A percentile compares a stretch with the other conserved stretches of the same genome.
Conservation (phyloP, 1,140 invertebrate genomes). For the Diprion similis region DNA sequence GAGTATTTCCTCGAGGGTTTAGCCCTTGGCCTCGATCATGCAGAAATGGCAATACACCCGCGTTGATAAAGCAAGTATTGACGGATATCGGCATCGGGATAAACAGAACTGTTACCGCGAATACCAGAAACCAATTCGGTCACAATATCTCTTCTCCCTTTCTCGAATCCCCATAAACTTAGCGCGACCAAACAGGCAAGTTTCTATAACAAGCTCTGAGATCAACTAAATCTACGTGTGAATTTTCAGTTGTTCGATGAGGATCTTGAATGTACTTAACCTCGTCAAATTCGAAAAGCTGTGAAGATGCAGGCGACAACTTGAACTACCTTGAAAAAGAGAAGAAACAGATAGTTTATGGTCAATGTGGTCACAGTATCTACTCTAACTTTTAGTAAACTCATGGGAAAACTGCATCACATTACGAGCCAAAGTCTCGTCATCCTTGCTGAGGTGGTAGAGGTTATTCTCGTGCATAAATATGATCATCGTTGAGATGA, state of each 20-base stretch:
- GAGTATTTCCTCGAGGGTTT: conserved; percentile 68
- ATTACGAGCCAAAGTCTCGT: conserved; percentile 54
- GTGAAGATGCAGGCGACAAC: conserved; percentile 72
- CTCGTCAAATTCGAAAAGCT: conserved; percentile 70
- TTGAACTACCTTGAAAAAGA: conserved; percentile 72
- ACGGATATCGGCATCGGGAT: conserved; percentile 70
- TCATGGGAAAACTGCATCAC: conserved; percentile 58
- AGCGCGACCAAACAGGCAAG: conserved; percentile 69
- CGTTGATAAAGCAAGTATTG: conserved; percentile 66
- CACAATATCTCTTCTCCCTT: conserved; percentile 21
- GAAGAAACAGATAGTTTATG: no score
- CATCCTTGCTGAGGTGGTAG: conserved; percentile 40
- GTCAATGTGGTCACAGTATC: background rate
- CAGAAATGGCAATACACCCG: conserved; percentile 68
- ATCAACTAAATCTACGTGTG: conserved; percentile 75
- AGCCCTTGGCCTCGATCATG: conserved; percentile 74
- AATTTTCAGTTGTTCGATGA: no score
- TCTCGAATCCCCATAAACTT: conserved; percentile 68
- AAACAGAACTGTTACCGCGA: conserved; percentile 73
- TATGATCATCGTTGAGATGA: conserved; percentile 53
- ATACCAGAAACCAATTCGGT: conserved; percentile 74
- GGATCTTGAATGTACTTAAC: conserved; percentile 33
- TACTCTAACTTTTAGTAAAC: conserved; percentile 45
- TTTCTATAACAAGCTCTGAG: conserved; percentile 69
- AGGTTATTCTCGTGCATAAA: conserved; percentile 61